Conservation (phyloP, 2,888 invertebrate genomes). For the Arrhopalites spinosus region DNA sequence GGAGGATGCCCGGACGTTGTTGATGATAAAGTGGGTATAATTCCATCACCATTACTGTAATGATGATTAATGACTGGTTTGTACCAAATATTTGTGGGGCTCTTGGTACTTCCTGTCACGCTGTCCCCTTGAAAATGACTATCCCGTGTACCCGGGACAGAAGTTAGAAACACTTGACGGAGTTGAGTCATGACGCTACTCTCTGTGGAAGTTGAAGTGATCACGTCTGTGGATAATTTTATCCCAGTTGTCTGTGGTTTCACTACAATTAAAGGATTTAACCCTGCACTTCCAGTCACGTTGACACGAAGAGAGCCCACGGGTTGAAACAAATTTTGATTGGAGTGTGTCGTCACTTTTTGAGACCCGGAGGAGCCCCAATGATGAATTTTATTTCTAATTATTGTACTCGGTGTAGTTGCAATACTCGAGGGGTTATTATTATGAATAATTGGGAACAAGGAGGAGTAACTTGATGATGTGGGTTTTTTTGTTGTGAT, state of each 20-base stretch:
- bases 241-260: not conserved
- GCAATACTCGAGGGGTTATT: not conserved
- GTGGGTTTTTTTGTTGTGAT: not conserved
- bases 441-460: not conserved
- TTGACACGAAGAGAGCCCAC: not conserved
- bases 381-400: not conserved
- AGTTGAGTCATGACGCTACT: not conserved
- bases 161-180: not conserved
- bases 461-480: not conserved
- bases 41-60: constrained; percentile 10
- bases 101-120: constrained; percentile 23
- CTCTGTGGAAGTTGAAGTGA: not conserved
- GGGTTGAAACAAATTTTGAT: not conserved
- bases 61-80: constrained; percentile 52
- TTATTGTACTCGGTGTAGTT: not conserved
- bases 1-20: not conserved
- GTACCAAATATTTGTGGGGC: constrained; percentile 52
- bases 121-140: not conserved
- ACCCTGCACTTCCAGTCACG: not conserved
- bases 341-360: not conserved
- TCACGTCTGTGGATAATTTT: not conserved
- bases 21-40: constrained; percentile 12
- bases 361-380: not conserved
- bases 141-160: not conserved
- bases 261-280: not conserved